Conservation (phyloP, 1,140 invertebrate species). For the Zaprionus nigranus region DNA sequence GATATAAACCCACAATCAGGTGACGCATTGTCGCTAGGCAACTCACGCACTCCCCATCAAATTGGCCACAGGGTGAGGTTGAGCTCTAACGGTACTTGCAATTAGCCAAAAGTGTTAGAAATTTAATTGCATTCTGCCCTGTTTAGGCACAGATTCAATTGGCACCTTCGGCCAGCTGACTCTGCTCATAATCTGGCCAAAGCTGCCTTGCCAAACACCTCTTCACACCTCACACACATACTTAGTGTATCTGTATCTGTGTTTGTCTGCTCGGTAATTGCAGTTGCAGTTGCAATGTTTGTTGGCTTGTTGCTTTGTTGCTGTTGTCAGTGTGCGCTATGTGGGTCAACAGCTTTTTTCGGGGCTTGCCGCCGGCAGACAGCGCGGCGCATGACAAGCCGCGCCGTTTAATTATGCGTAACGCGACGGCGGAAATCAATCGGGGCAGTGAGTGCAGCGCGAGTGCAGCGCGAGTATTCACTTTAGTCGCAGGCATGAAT, state of each 20-base stretch:
- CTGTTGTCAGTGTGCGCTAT: conserved; percentile 36
- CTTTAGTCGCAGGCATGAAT: conserved; percentile 20
- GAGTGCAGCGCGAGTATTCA: conserved; percentile 10
- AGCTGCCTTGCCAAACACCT: conserved; percentile 39
- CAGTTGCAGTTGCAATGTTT: conserved; percentile 27
- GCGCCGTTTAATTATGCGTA: conserved; percentile 75
- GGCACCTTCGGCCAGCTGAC: conserved; percentile 10
- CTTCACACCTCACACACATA: conserved; percentile 36
- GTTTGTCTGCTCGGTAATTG: conserved; percentile 1
- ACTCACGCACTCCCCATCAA: neutral
- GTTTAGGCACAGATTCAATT: conserved; percentile 12
- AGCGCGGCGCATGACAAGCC: conserved; percentile 53
- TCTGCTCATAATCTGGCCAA: neutral
- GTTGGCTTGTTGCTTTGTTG: conserved; percentile 8
- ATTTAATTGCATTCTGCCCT: neutral
- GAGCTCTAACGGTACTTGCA: neutral
- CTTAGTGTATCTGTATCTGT: too few relatives aligned
- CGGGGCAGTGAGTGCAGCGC: conserved; percentile 18
- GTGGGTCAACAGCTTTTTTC: conserved; percentile 66
- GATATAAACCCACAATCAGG: neutral
- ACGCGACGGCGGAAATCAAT: conserved; percentile 60
- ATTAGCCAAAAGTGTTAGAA: conserved; percentile 4
- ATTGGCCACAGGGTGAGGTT: neutral
- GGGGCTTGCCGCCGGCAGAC: conserved; percentile 57
- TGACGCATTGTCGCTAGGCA: neutral